Evolutionary conservation across 2,113 vertebrate genomes (phyloP), one percentile per base, ranked within the genome.

Genomic region (Solea senegalensis): DNA sequence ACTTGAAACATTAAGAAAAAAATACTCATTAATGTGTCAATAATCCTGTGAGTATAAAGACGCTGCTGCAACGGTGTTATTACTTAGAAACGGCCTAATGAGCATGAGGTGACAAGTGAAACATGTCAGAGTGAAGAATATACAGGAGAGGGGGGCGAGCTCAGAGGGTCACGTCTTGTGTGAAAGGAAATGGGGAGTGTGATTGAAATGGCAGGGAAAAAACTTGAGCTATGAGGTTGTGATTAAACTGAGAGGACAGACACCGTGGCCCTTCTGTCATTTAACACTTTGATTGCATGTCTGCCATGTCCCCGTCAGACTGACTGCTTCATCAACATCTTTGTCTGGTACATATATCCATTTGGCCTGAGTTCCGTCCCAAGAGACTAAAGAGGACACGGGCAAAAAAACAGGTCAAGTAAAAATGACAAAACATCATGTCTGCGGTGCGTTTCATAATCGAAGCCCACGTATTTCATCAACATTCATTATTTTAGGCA

Each of bases 81-180:
- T 86, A 72, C 68, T 78, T 72, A 70, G 65, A 89, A 82, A 65
- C 80, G 70, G 85, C 88, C 80, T 91, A 91, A 91, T 88, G 86
- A 90, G 86, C 62, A 60, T 10, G 63, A 77, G 83, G 87, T 89
- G 85, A 84, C 81, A 86, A 89, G 83, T 87, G 87, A 90, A 86
- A 89, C 80, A 79, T 85, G 80, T 85, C 74, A 80, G 57, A 79
- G 69, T 64, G 77, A 86, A 89, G 70, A 84, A 80, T 70, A 34
- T 2, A 34, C 34, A 72, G 51, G 61, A 75, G 13, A 57, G 48
- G 62, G 68, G 46, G 68, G 46, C 43, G 46, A 72, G 74, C 73
- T 76, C 79, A 88, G 74, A 80, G 78, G 89, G 86, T 88, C 80
- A 84, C 60, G 62, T 15, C 84, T 71, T 51, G 51, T 86, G 75